Evolutionary conservation across 2,888 invertebrate genomes (phyloP).

Genomic region (Tachina grossa): DNA sequence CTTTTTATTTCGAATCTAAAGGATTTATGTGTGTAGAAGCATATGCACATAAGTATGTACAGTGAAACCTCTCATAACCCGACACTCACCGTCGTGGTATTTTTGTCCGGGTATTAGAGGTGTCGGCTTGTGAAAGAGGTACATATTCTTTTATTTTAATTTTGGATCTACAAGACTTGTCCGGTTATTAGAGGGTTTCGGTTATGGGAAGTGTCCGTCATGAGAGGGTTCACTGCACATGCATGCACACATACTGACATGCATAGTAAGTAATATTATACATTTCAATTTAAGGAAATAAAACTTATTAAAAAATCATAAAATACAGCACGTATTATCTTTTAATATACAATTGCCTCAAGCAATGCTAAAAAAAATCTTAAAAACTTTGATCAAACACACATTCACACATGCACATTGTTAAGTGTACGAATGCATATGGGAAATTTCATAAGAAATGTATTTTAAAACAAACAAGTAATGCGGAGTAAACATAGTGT

Average conservation of each 20-base stretch:
- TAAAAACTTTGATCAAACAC: conserved; percentile 42
- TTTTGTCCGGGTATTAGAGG: too few relatives aligned
- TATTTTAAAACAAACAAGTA: neutral
- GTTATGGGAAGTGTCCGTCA: too few relatives aligned
- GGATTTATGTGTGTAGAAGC: neutral
- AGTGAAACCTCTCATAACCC: too few relatives aligned
- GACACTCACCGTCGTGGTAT: too few relatives aligned
- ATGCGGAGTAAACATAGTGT: too few relatives aligned
- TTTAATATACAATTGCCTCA: neutral
- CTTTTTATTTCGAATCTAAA: neutral
- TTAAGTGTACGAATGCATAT: neutral
- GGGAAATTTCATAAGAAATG: neutral
- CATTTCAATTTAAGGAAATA: conserved; percentile 47
- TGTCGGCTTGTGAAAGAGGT: too few relatives aligned
- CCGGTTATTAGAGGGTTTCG: too few relatives aligned
- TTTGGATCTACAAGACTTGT: too few relatives aligned
- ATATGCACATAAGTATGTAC: too few relatives aligned
- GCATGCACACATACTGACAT: too few relatives aligned
- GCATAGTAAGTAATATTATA: neutral
- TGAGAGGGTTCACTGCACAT: too few relatives aligned
- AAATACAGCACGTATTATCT: conserved; percentile 35
- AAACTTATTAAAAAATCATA: conserved; percentile 49
- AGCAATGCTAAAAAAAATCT: conserved; percentile 24
- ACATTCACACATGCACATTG: neutral
- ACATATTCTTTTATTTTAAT: too few relatives aligned